Percentiles rank a stretch among this genome's conserved stretches.
These are phyloP conservation scores for Rhincodon typus DNA, from an alignment of 2,797 vertebrate genomes.

Conservation along the genomic window DNA sequence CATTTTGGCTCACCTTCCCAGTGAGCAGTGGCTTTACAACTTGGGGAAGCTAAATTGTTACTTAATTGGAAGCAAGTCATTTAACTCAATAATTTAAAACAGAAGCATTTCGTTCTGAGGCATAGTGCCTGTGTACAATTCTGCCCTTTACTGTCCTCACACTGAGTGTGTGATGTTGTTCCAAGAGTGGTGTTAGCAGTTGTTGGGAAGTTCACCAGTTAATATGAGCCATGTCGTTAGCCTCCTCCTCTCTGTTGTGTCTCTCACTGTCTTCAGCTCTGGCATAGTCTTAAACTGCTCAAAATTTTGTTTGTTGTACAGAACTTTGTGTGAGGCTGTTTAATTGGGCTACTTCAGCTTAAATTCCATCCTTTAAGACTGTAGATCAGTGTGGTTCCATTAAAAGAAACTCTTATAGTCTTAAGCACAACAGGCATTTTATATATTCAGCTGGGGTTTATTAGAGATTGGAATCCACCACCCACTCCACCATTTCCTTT, in stretches of 20 bases:
- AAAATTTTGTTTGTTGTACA: not conserved
- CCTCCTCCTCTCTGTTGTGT: not conserved
- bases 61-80: not conserved
- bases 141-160: not conserved
- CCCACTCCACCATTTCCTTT: conserved; percentile 32
- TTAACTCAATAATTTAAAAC: not conserved
- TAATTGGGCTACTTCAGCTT: conserved; percentile 14
- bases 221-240: too few relatives aligned
- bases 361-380: conserved; percentile 28
- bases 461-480: conserved; percentile 35
- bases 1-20: not conserved
- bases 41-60: not conserved
- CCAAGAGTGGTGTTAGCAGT: not conserved
- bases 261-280: not conserved
- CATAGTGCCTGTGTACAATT: not conserved
- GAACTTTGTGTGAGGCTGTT: not conserved
- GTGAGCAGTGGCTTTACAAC: not conserved
- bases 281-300: not conserved
- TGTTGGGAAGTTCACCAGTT: not conserved
- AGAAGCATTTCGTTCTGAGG: not conserved
- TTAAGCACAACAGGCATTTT: not conserved
- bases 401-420: conserved; percentile 20
- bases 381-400: conserved; percentile 11
- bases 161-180: not conserved
- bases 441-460: conserved; percentile 35